Evolutionary conservation across 2,888 invertebrate species (phyloP), one percentile per base, ranked within the genome.

Genomic region (Stenodera caucasica): DNA sequence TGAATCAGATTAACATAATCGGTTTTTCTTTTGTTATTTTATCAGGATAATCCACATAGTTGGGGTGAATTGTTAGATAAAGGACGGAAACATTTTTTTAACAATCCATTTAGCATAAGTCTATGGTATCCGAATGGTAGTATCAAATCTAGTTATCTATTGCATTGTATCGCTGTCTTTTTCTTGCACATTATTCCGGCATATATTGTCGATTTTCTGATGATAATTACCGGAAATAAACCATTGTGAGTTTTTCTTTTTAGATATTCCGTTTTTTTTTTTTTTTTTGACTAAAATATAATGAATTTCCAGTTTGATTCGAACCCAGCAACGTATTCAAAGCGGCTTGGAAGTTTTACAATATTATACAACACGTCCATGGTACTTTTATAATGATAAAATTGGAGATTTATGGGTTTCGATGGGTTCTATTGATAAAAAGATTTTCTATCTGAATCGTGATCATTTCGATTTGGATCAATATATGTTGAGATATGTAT

Each of bases 41-140:
- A 33, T 52, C 53, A 79, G 79, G 84, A 90, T 49, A 91, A 94
- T 68, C 88, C 92, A 0, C 79, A 96, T 49, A 90, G 90, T 0
- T 98, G 98, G 98, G 91, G 90, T 0, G 85, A 89, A 58, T 88
- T 93, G 45, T 82, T 96, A 63, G 87, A 89, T 58, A 83, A 86
- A 60, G 90, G 87, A 26, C 83, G 84, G 0, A 72, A 82, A 57
- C 84, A 85, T 67, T 83, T 88, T 0, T 83, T 87, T 63, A 85
- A 89, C 70, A 88, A 88, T 70, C 94, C 94, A 0, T 87, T 92
- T 75, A 89, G 90, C 58, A 84, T 89, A 11, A 87, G 90, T 35
- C 83, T 93, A 1, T 91, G 94, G 88, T 91, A 90, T 78, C 91
- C 90, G 0, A 89, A 90, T 6, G 93, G 92, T 0, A 86, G 87